Evolutionary conservation across 2,797 vertebrate species (phyloP).

Genomic region (Phalanger gymnotis): DNA sequence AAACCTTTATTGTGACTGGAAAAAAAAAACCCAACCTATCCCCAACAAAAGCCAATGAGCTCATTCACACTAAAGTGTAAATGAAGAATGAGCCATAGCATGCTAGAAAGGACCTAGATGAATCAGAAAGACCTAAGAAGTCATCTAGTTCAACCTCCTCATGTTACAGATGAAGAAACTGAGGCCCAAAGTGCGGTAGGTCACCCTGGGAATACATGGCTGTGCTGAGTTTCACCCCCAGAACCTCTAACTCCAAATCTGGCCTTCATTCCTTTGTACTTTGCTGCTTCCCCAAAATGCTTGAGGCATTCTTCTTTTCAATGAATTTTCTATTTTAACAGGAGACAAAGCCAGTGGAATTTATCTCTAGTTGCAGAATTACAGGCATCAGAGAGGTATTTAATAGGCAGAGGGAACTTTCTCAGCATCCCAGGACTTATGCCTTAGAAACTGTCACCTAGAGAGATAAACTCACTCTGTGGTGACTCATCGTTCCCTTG

Average conservation of each 20-base stretch:
- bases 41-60: neutral
- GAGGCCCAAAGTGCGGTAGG: neutral
- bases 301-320: neutral
- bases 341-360: neutral
- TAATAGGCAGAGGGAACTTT: neutral
- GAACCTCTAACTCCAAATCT: neutral
- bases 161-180: neutral
- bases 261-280: neutral
- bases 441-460: neutral
- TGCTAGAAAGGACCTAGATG: neutral
- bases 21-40: no score
- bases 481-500: neutral
- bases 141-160: neutral
- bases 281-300: neutral
- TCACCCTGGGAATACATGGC: neutral
- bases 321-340: neutral
- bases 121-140: no score
- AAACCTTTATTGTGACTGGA: no score
- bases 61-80: neutral
- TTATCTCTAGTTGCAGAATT: neutral
- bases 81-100: neutral
- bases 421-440: neutral
- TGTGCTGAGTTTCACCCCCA: neutral
- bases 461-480: neutral
- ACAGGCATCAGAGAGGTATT: neutral